Evolutionary conservation across 2,797 vertebrate species (phyloP).

Genomic region (Oophaga sylvatica): DNA sequence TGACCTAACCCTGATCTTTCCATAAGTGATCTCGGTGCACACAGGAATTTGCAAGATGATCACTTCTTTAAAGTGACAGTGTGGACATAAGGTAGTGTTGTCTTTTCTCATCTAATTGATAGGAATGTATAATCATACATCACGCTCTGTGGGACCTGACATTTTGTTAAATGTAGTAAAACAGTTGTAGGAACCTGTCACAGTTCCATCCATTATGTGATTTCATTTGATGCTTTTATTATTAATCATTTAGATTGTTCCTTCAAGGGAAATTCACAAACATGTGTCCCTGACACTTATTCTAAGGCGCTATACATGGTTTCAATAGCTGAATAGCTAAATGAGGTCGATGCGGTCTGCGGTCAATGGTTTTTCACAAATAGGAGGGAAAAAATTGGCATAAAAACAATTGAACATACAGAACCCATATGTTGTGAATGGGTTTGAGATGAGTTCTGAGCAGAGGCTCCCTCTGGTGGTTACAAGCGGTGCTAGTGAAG

Average conservation of each 20-base stretch:
- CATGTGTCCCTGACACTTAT: too few species aligned
- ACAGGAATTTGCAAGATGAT: slow-evolving; percentile 20
- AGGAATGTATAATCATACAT: neutral
- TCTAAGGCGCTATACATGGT: too few species aligned
- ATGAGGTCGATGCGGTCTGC: too few species aligned
- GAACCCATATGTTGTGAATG: too few species aligned
- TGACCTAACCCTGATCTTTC: neutral
- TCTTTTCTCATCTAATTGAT: neutral
- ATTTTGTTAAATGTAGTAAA: neutral
- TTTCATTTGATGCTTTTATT: neutral
- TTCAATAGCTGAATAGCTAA: too few species aligned
- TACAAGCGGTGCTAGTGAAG: too few species aligned
- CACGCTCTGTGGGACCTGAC: neutral
- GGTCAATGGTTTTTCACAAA: too few species aligned
- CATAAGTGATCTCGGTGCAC: slow-evolving; percentile 9
- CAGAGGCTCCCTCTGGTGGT: too few species aligned
- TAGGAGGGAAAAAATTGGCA: too few species aligned
- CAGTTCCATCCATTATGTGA: neutral
- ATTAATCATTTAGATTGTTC: neutral
- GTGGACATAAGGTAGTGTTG: neutral
- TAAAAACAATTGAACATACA: too few species aligned
- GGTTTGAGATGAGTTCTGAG: too few species aligned
- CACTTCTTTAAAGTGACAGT: neutral
- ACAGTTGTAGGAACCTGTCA: neutral
- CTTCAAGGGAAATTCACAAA: neutral